Evolutionary conservation across 2,888 invertebrate genomes (phyloP).

Genomic region (Tiliacea citrago): DNA sequence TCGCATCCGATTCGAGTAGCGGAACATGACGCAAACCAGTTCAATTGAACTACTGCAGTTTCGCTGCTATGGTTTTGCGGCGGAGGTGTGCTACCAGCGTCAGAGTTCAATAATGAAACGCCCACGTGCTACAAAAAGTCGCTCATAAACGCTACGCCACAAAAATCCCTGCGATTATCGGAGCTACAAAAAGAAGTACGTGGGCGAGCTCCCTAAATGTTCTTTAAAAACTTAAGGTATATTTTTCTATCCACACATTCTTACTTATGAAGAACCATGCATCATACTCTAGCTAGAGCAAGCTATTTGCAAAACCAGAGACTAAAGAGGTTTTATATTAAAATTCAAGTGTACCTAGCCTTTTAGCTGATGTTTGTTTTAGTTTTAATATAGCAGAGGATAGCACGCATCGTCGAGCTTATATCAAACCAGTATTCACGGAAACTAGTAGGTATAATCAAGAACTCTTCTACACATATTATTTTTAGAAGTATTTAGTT

Average conservation of each 20-base stretch:
- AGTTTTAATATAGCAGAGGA: slow-evolving; percentile 55
- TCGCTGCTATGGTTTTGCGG: no score
- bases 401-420: slow-evolving; percentile 19
- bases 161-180: no score
- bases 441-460: slow-evolving; percentile 22
- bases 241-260: not conserved
- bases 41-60: no score
- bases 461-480: slow-evolving; percentile 11
- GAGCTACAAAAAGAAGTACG: no score
- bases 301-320: slow-evolving; percentile 30
- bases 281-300: slow-evolving; percentile 3
- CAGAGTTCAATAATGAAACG: no score
- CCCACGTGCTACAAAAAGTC: no score
- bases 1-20: no score
- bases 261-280: not conserved
- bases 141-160: no score
- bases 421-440: slow-evolving; percentile 16
- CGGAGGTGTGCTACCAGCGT: no score
- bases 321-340: slow-evolving; percentile 50
- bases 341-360: slow-evolving; percentile 33
- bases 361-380: slow-evolving; percentile 55
- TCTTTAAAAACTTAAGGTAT: not conserved
- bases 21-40: no score
- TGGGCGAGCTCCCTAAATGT: no score
- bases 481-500: slow-evolving; percentile 35